Base-by-base conservation (phyloP, 2,888 invertebrate genomes). In the Conomelus anceps region DNA sequence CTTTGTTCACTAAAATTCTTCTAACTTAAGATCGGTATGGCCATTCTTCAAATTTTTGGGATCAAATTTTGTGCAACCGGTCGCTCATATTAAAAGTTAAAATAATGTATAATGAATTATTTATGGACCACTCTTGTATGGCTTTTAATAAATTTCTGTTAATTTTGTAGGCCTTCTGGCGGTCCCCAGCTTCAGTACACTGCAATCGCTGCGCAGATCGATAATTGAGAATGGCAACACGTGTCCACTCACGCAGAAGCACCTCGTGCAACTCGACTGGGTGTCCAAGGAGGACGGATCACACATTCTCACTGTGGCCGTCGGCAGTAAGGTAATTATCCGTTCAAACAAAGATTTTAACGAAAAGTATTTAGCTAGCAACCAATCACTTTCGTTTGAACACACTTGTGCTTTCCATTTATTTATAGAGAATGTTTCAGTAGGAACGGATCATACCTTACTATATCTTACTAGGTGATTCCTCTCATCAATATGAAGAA, bases 241-340 rank as follows among this genome's bases (percentile, higher is more conserved):
- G 0, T 98, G 98, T 92, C 97, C 98, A 0, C 93, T 98, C 63
- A 98, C 98, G 0, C 98, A 98, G 93, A 98, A 98, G 93, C 98
- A 98, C 93, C 94, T 98, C 24, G 98, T 99, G 0, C 99, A 99
- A 92, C 94, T 99, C 84, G 99, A 99, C 94, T 99, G 99, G 99
- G 99, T 99, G 17, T 99, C 99, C 0, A 98, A 99, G 92, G 99
- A 99, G 93, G 99, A 99, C 93, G 99, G 99, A 0, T 98, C 98
- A 0, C 99, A 99, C 93, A 98, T 99, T 92, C 94, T 99, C 84
- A 99, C 99, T 0, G 98, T 99, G 0, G 98, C 98, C 0, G 98
- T 99, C 63, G 99, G 98, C 0, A 98, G 98, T 90, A 97, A 98
- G 93, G 93, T 94, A 91, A 23, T 20, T 86, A 23, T 86, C 4